phyloP scores from a whole-genome alignment of 2,113 vertebrate genomes.

The Stigmatopora nigra region DNA sequence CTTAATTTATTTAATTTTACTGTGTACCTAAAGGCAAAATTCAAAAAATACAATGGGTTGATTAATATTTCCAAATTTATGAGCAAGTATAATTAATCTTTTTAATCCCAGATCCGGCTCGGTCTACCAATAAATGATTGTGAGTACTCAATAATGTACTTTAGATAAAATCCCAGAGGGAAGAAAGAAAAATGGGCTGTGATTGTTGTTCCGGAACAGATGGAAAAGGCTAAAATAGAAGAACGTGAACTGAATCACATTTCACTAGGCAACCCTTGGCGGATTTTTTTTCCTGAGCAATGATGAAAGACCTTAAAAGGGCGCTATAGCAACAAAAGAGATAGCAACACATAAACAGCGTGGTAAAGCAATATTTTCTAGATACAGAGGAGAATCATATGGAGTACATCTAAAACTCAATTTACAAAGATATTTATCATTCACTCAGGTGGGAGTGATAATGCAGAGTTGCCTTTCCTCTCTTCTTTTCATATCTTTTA shows the following conservation, averaged over 20 bases:
- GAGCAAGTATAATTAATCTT: slow-evolving; percentile 20
- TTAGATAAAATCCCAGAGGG: slow-evolving; percentile 80
- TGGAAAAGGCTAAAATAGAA: slow-evolving; percentile 77
- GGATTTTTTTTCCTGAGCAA: slow-evolving; percentile 61
- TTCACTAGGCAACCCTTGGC: slow-evolving; percentile 71
- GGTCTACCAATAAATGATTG: slow-evolving; percentile 50
- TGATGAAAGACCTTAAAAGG: slow-evolving; percentile 54
- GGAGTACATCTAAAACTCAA: slow-evolving; percentile 5
- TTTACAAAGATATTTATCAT: background rate
- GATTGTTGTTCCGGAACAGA: slow-evolving; percentile 90
- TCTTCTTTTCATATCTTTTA: background rate
- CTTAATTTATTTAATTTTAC: too few species aligned
- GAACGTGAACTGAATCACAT: slow-evolving; percentile 81
- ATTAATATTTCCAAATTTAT: slow-evolving; percentile 30
- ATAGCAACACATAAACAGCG: slow-evolving; percentile 32
- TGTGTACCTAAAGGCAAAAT: background rate
- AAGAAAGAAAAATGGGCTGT: slow-evolving; percentile 82
- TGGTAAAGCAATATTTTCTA: slow-evolving; percentile 11
- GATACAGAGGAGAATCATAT: background rate
- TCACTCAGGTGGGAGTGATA: background rate
- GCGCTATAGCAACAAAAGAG: slow-evolving; percentile 33
- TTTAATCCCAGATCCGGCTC: slow-evolving; percentile 34
- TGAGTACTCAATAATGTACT: slow-evolving; percentile 56
- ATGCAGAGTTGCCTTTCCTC: too few species aligned
- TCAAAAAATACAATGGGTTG: background rate